Base-by-base conservation (phyloP, 2,113 vertebrate species). In the Syngnathoides biaculeatus region DNA sequence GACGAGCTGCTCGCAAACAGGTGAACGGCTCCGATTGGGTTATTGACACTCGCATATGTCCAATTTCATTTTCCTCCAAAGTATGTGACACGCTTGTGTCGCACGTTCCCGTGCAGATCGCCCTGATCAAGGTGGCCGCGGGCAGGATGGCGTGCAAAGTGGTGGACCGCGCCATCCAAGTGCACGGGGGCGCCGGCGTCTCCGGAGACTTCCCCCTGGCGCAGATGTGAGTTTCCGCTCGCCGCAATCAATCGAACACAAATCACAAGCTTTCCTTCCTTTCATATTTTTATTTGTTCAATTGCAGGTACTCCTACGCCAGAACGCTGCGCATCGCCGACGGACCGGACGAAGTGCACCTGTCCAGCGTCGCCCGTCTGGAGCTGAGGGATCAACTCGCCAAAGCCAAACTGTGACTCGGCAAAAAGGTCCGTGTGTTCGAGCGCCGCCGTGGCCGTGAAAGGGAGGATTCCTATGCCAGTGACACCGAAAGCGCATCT, bases 341-440 rank as follows among this genome's bases (percentile, higher is more conserved):
- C 0, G 96, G 97, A 3, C 95, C 96, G 0, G 95, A 98, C 1
- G 97, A 98, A 89, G 96, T 98, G 58, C 96, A 98, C 67, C 94
- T 98, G 64, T 96, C 95, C 1, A 79, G 94, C 2, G 86, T 96
- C 0, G 94, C 95, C 20, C 79, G 53, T 39, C 82, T 94, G 77
- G 96, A 99, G 72, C 88, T 99, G 56, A 83, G 60, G 2, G 93
- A 95, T 15, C 96, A 98, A 79, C 81, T 91, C 0, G 39, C 88
- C 5, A 74, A 72, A 6, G 91, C 94, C 63, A 95, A 91, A 80
- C 89, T 98, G 14, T 98, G 52, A 55, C 48, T 50, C 11, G 8
- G 8, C 10, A 20, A 6, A 15, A 8, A 47, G 45, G 45, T 47
- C 45, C 0, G 45, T 6, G 2, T 35, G 30, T 35, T n/a, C n/a